These are phyloP conservation scores for Leptodactylus fuscus DNA, from an alignment of 2,113 vertebrate genomes.

Conservation along the genomic window DNA sequence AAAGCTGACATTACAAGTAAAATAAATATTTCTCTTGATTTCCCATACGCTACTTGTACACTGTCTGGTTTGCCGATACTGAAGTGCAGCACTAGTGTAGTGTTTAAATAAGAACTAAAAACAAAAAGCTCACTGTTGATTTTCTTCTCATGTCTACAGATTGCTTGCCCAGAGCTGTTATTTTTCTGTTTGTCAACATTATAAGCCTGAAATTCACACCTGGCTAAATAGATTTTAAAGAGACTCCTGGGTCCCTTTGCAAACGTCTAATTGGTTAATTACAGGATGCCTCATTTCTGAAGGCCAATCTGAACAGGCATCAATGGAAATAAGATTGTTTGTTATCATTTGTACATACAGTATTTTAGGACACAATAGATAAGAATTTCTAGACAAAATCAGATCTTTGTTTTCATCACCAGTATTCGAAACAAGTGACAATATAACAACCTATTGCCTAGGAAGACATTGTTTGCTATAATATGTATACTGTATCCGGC, in stretches of 20 bases:
- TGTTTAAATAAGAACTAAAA: background rate
- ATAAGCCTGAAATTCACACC: constrained; percentile 30
- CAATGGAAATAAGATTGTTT: background rate
- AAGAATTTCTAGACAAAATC: background rate
- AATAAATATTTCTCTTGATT: background rate
- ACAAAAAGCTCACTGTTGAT: background rate
- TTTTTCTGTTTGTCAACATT: constrained; percentile 29
- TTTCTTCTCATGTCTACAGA: constrained; percentile 11
- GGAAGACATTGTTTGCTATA: too few species aligned
- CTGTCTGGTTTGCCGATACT: background rate
- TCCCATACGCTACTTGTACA: background rate
- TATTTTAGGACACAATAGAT: background rate
- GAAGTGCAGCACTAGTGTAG: background rate
- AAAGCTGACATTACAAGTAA: background rate
- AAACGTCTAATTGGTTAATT: constrained; percentile 13
- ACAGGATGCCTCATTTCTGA: background rate
- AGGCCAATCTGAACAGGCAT: constrained; percentile 6
- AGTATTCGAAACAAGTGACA: background rate
- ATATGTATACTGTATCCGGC: too few species aligned
- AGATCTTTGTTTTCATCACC: background rate
- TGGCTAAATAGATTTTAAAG: constrained; percentile 35
- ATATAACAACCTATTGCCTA: too few species aligned
- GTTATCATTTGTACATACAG: background rate
- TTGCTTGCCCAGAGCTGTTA: constrained; percentile 13
- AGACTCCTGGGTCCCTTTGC: constrained; percentile 26